Evolutionary conservation across 2,797 vertebrate genomes (phyloP), one percentile per base, ranked within the genome.

Genomic region (Tragopan temminckii): DNA sequence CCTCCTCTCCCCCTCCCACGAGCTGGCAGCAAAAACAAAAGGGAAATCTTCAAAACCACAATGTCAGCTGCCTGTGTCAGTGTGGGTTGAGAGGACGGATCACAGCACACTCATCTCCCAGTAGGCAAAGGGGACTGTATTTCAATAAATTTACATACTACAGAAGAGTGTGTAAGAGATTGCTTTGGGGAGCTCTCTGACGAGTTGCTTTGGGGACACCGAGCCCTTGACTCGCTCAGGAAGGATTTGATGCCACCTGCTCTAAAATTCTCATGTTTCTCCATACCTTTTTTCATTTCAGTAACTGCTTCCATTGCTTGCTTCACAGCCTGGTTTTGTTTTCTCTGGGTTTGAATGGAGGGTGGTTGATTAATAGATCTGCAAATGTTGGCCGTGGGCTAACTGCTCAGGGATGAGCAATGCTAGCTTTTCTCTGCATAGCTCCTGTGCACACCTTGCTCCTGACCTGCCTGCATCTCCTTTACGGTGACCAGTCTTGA

Each of bases 101-200:
- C 94, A 92, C 89, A 96, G 96, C 17, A 0, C 84, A 38, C 85
- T 90, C 88, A 78, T 96, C 80, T 97, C 95, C 95, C 96, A 96
- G 76, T 83, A 92, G 94, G 94, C 85, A 90, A 90, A 95, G 61
- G 64, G 38, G 88, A 94, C 85, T 90, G 69, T 70, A 96, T 97
- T 97, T 96, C 88, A 95, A 95, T 95, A 96, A 95, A 97, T 97
- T 97, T 96, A 78, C 96, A 96, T 96, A 95, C 94, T 91, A 95
- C 88, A 96, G 94, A 94, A 95, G 88, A 93, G 85, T 68, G 50
- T 61, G 68, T 68, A 84, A 95, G 80, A 77, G 87, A 89, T 80
- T 94, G 81, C 94, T 97, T 96, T 96, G 87, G 96, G 92, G 93
- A 97, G 23, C 78, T 88, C 75, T 92, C 92, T 89, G 71, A 58